Conservation (phyloP, 2,113 vertebrate species). For the Myodes glareolus region DNA sequence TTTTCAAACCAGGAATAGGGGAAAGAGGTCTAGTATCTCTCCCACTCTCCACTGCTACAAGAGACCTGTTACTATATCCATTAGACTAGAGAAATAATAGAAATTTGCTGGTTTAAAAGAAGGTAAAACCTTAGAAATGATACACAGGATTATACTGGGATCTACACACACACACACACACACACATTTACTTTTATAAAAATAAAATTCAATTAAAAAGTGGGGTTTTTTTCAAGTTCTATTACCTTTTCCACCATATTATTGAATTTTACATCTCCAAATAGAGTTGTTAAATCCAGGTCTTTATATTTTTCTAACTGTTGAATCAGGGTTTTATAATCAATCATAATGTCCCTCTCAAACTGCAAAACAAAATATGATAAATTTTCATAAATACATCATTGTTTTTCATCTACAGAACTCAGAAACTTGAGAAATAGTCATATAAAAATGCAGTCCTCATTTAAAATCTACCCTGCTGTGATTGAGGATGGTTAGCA, state of each 20-base stretch:
- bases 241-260: slow-evolving; percentile 67
- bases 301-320: neutral
- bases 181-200: neutral
- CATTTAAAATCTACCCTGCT: neutral
- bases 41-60: neutral
- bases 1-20: neutral
- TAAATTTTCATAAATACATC: neutral
- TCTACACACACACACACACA: neutral
- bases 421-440: neutral
- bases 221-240: neutral
- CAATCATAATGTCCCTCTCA: neutral
- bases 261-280: slow-evolving; percentile 53
- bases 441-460: neutral
- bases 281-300: neutral
- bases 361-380: slow-evolving; percentile 36
- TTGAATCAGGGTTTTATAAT: slow-evolving; percentile 44
- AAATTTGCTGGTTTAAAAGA: neutral
- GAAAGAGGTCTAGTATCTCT: neutral
- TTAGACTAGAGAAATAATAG: neutral
- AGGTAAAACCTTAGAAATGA: neutral
- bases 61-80: neutral
- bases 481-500: neutral
- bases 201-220: neutral
- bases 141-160: too few relatives aligned
- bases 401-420: slow-evolving; percentile 1